Conservation (phyloP, 2,113 vertebrate species). For the Syrmaticus mikado region DNA sequence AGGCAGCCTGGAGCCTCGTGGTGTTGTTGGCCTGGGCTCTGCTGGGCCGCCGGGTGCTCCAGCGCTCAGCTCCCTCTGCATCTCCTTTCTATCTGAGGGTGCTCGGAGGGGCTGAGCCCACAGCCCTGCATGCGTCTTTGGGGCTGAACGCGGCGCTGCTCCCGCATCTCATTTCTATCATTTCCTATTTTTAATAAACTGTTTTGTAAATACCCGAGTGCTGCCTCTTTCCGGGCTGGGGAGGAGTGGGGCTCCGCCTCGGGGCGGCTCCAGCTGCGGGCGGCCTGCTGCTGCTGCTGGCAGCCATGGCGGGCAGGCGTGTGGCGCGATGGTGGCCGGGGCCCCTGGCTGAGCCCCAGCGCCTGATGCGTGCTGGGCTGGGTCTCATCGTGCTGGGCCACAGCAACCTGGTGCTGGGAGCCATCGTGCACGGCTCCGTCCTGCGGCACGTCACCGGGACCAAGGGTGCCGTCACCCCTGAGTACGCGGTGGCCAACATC, state of each 20-base stretch:
- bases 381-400: conserved; percentile 90
- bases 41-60: not conserved
- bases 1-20: not conserved
- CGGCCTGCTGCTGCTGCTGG: not conserved
- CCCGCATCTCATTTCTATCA: conserved; percentile 59
- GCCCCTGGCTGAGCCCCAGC: conserved; percentile 37
- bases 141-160: conserved; percentile 42
- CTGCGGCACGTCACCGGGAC: conserved; percentile 90
- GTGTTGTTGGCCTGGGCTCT: not conserved
- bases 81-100: not conserved
- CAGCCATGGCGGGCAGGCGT: not conserved
- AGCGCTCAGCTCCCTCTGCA: not conserved
- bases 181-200: conserved; percentile 71
- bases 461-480: conserved; percentile 75
- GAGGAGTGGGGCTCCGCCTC: not conserved
- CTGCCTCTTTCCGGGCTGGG: conserved; percentile 73
- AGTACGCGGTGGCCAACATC: conserved; percentile 87
- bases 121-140: not conserved
- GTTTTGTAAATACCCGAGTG: conserved; percentile 51
- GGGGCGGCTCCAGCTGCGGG: not conserved
- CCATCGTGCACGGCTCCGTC: conserved; percentile 90
- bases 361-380: conserved; percentile 86
- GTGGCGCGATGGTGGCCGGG: not conserved
- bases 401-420: conserved; percentile 88
- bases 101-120: not conserved